These are phyloP conservation scores for Meta bourneti DNA, from an alignment of 2,888 invertebrate genomes.

Conservation along the genomic window DNA sequence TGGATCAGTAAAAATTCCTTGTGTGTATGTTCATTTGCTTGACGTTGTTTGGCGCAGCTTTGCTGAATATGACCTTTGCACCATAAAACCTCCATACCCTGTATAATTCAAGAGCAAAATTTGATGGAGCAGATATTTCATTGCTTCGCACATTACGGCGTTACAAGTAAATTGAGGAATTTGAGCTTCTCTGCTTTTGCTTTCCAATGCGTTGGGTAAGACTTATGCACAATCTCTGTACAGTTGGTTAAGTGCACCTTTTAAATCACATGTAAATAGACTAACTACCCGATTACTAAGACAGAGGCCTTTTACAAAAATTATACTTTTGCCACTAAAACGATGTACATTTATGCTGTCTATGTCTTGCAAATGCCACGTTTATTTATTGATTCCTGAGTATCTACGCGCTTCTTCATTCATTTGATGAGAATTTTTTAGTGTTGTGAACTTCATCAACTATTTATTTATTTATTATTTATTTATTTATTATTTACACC, in stretches of 20 bases:
- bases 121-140: no score
- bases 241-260: constrained; percentile 67
- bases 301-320: constrained; percentile 64
- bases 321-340: constrained; percentile 43
- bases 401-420: constrained; percentile 52
- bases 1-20: no score
- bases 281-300: constrained; percentile 49
- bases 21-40: no score
- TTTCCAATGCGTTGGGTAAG: constrained; percentile 2
- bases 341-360: constrained; percentile 37
- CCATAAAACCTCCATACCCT: no score
- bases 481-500: constrained; percentile 66
- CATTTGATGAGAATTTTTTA: constrained; percentile 42
- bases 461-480: constrained; percentile 61
- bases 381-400: constrained; percentile 25
- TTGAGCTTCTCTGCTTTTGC: constrained; percentile 31
- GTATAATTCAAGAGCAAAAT: no score
- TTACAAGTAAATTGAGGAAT: neutral
- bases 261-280: constrained; percentile 64
- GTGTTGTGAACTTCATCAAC: constrained; percentile 6
- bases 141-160: no score
- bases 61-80: no score
- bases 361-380: constrained; percentile 16
- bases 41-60: no score
- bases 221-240: constrained; percentile 66